Conservation (phyloP, 2,888 invertebrate species). For the Gymnoscelis rufifasciata region DNA sequence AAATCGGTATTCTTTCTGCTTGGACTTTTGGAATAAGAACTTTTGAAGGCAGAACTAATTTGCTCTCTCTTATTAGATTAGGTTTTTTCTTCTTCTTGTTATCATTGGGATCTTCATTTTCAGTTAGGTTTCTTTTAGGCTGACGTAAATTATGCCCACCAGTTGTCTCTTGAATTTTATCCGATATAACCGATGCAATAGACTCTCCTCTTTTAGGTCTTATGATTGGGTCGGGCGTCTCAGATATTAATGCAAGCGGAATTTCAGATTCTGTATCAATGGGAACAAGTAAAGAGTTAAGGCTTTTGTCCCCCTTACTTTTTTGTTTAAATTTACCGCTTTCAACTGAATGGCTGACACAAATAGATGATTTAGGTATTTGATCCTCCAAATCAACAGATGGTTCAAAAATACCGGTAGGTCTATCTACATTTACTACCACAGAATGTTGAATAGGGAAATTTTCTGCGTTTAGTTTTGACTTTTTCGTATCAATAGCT, state of each 20-base stretch:
- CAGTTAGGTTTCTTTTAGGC: constrained; percentile 62
- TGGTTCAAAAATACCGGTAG: constrained; percentile 85
- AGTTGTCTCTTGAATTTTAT: constrained; percentile 69
- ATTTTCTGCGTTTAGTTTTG: constrained; percentile 46
- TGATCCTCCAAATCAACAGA: constrained; percentile 83
- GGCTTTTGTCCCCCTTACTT: constrained; percentile 41
- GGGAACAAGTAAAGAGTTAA: constrained; percentile 46
- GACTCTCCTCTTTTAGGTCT: constrained; percentile 69
- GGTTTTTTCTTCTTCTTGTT: constrained; percentile 68
- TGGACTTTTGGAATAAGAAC: constrained; percentile 62
- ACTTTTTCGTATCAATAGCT: constrained; percentile 67
- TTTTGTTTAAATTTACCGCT: constrained; percentile 57
- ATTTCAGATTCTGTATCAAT: constrained; percentile 70
- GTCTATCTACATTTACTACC: constrained; percentile 71
- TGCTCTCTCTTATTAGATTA: constrained; percentile 68
- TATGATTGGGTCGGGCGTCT: constrained; percentile 60
- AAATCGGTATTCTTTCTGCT: constrained; percentile 54
- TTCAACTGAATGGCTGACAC: constrained; percentile 61
- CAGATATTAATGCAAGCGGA: constrained; percentile 61
- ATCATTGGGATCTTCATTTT: constrained; percentile 58
- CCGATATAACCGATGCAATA: constrained; percentile 70
- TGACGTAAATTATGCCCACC: constrained; percentile 70
- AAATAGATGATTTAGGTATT: constrained; percentile 79
- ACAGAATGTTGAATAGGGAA: constrained; percentile 42
- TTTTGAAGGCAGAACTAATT: constrained; percentile 64